These are phyloP conservation scores for Grallaria varia DNA, from an alignment of 2,113 vertebrate genomes.

Conservation along the genomic window DNA sequence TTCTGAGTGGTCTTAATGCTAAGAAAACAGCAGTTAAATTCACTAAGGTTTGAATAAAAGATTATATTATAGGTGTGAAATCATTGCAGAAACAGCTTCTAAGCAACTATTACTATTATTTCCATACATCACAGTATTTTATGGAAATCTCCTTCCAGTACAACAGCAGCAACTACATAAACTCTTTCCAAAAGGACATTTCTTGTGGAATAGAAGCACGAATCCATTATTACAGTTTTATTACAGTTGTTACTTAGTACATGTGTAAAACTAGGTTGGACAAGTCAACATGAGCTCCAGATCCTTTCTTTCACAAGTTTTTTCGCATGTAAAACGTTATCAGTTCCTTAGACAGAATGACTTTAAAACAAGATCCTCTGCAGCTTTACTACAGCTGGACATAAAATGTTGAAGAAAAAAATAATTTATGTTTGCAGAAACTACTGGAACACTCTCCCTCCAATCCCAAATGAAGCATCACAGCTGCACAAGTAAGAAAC, in stretches of 20 bases:
- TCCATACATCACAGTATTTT: background rate
- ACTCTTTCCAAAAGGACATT: background rate
- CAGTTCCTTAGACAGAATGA: background rate
- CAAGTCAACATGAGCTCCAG: background rate
- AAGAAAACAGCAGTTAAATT: background rate
- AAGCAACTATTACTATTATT: background rate
- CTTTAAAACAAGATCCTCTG: background rate
- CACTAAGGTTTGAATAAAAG: background rate
- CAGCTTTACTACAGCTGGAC: background rate
- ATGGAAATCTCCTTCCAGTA: background rate
- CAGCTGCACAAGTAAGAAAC: background rate
- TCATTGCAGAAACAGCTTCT: background rate
- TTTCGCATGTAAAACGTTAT: background rate
- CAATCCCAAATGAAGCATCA: background rate
- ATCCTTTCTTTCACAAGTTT: background rate
- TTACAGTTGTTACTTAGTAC: background rate
- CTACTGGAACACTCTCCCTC: background rate
- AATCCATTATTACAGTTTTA: background rate
- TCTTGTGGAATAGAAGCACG: background rate
- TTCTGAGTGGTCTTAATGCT: background rate
- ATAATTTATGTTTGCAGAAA: background rate
- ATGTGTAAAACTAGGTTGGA: background rate
- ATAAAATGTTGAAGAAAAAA: no score
- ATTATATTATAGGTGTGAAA: background rate
- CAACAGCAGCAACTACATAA: background rate